Base-by-base conservation (phyloP, 2,888 invertebrate species). In the Idaea dimidiata region DNA sequence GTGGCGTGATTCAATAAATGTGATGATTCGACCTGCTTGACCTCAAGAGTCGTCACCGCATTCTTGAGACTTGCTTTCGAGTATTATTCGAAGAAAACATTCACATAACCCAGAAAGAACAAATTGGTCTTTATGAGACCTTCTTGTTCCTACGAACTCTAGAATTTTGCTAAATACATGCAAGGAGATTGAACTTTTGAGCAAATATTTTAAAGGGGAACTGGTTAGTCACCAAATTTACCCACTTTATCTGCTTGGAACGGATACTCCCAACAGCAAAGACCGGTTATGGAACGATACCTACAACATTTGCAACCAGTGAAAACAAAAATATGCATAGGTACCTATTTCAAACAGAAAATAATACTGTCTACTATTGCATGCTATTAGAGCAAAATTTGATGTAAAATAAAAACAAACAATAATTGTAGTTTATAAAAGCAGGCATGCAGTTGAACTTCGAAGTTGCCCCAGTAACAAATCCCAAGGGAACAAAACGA, bases 401-500 rank as follows among this genome's bases (percentile, higher is more conserved):
- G 57, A 61, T 61, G 54, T 63, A 63, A 64, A 72, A 68, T 64
- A 71, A 66, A 61, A 67, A 17, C 57, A 59, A 61, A 64, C 62
- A 72, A 61, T 74, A 71, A 72, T 72, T 72, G 70, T 61, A 43
- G 43, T 43, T 43, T 43, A 73, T 66, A 65, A 66, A 61, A 63
- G 65, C 59, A 62, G 62, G 17, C 60, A 65, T 17, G 54, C 16
- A 54, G n/a, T 17, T 6, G 53, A n/a, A 53, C 53, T 53, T 16
- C 53, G 54, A 70, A 64, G 66, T 69, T 71, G 75, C 76, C 74
- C 75, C 73, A 72, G 73, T 76, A 74, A 70, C 71, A 3, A 24
- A 72, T 73, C 72, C 66, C 43, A 7, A 43, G 75, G 66, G 69
- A 71, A 79, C 77, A 87, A 87, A 87, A 88, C 83, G 79, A 77